Conservation (phyloP, 2,797 vertebrate species). For the Graptemys geographica region DNA sequence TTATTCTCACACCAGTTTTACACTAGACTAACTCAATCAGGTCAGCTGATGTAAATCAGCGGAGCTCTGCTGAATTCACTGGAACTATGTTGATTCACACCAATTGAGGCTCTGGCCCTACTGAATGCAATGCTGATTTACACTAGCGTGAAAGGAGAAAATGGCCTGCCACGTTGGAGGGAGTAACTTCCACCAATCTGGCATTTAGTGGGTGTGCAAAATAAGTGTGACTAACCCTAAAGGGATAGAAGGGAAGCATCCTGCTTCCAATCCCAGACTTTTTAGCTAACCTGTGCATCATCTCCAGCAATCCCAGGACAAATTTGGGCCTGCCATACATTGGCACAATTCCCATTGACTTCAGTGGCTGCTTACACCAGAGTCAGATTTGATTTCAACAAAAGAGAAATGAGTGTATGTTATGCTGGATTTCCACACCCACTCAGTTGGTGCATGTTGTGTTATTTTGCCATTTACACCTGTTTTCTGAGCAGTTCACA, state of each 20-base stretch:
- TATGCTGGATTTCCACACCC: not conserved
- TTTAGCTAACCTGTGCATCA: accelerated
- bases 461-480: not conserved
- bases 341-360: not conserved
- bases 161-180: too few species aligned
- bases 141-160: not conserved
- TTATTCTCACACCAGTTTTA: not conserved
- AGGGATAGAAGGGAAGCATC: not conserved
- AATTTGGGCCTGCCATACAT: accelerated
- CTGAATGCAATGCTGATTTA: not conserved
- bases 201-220: not conserved
- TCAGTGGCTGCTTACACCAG: not conserved
- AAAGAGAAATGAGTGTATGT: not conserved
- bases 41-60: too few species aligned
- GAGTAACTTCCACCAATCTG: not conserved
- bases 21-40: not conserved
- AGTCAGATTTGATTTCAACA: not conserved
- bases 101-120: not conserved
- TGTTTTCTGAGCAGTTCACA: not conserved
- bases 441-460: not conserved
- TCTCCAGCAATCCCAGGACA: accelerated
- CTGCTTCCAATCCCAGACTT: not conserved
- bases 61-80: not conserved
- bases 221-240: accelerated
- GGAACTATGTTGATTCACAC: not conserved